These are phyloP conservation scores for Carpatolechia fugitivella DNA, from an alignment of 2,888 invertebrate species.

Conservation along the genomic window DNA sequence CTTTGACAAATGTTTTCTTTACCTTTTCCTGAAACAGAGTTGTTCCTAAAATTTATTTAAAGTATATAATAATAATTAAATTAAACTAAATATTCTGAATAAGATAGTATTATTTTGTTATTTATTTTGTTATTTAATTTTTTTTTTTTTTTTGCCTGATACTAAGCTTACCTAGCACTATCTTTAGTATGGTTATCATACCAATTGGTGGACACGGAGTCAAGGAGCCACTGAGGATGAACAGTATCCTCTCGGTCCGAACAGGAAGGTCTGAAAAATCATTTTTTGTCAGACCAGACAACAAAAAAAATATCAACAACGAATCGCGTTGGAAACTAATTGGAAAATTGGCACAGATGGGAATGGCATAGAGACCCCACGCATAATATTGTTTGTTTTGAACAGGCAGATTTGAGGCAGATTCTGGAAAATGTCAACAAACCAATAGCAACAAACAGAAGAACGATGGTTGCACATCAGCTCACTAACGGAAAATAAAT, in stretches of 20 bases:
- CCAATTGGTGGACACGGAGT: slow-evolving; percentile 81
- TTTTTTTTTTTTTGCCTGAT: background rate
- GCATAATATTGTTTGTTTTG: background rate
- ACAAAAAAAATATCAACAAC: background rate
- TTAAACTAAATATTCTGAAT: too few relatives aligned
- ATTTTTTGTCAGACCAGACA: background rate
- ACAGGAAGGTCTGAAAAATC: slow-evolving; percentile 58
- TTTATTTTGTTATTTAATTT: too few relatives aligned
- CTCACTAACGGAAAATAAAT: background rate
- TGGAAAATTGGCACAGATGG: background rate
- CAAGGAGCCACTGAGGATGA: slow-evolving; percentile 82
- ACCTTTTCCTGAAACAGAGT: too few relatives aligned
- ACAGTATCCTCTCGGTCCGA: slow-evolving; percentile 81
- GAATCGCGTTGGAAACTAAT: background rate
- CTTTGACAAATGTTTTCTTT: too few relatives aligned
- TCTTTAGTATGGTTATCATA: slow-evolving; percentile 68
- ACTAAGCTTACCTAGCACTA: slow-evolving; percentile 45
- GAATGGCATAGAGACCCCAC: too few relatives aligned
- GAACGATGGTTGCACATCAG: background rate
- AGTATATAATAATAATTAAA: too few relatives aligned
- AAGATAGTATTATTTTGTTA: too few relatives aligned
- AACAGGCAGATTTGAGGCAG: too few relatives aligned
- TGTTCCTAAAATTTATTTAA: too few relatives aligned
- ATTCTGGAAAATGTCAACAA: slow-evolving; percentile 34
- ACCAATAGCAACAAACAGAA: background rate